Evolutionary conservation across 2,797 vertebrate species (phyloP).

Genomic region (Danio aesculapii): DNA sequence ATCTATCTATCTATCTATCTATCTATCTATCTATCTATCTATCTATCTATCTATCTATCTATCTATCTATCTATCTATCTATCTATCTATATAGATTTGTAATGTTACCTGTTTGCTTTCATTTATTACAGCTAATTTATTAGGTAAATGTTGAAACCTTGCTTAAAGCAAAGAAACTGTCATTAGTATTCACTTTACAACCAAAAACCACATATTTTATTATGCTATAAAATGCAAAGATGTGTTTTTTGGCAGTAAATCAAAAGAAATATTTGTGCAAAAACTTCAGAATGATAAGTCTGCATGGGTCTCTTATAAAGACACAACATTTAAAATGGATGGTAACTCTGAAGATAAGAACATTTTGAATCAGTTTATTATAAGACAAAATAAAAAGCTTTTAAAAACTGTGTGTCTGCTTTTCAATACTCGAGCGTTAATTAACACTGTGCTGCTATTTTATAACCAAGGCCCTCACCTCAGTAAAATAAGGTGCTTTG

Average conservation of each 20-base stretch:
- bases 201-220: no score
- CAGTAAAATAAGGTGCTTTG: not conserved
- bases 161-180: no score
- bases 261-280: not conserved
- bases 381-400: not conserved
- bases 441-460: not conserved
- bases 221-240: not conserved
- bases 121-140: no score
- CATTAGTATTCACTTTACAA: no score
- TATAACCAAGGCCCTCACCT: not conserved
- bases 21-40: no score
- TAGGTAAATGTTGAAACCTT: no score
- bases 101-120: no score
- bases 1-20: no score
- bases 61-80: no score
- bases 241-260: not conserved
- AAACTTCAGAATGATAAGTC: not conserved
- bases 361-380: not conserved
- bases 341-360: not conserved
- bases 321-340: not conserved
- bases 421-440: conserved; percentile 8
- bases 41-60: no score
- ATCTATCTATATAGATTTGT: no score
- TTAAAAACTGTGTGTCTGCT: not conserved
- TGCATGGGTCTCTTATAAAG: not conserved